Evolutionary conservation across 2,888 invertebrate genomes (phyloP).

Genomic region (Pseudolycoriella hygida): DNA sequence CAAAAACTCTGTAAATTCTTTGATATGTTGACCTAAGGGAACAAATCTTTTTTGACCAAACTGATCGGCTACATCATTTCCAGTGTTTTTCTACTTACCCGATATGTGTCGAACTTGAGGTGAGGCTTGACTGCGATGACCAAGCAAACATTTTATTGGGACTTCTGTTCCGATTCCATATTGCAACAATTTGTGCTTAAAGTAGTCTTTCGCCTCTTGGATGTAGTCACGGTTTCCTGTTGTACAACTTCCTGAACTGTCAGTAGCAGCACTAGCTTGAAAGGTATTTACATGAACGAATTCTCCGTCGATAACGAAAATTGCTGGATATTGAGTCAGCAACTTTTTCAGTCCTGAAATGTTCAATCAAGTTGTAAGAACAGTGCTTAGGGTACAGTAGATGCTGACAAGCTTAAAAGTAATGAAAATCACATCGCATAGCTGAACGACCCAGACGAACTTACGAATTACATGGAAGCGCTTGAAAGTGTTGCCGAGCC

Average conservation of each 20-base stretch:
- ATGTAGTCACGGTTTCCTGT: conserved; percentile 73
- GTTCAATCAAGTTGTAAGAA: neutral
- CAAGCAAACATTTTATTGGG: conserved; percentile 88
- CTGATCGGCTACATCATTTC: neutral
- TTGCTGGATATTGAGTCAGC: conserved; percentile 85
- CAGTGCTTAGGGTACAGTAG: too few relatives aligned
- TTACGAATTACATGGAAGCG: too few relatives aligned
- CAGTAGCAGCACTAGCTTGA: conserved; percentile 45
- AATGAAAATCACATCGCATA: too few relatives aligned
- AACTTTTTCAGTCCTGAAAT: conserved; percentile 78
- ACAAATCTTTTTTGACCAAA: too few relatives aligned
- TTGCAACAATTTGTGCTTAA: conserved; percentile 84
- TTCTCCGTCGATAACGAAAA: conserved; percentile 90
- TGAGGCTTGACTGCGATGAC: conserved; percentile 90
- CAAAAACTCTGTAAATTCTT: conserved; percentile 84
- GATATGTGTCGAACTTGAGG: conserved; percentile 95
- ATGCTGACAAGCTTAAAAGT: too few relatives aligned
- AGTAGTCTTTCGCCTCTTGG: conserved; percentile 94
- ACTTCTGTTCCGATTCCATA: conserved; percentile 94
- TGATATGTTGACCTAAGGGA: conserved; percentile 59
- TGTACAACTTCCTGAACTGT: conserved; percentile 27
- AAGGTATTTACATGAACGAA: conserved; percentile 73
- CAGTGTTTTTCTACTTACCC: conserved; percentile 25
- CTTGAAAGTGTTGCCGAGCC: too few relatives aligned
- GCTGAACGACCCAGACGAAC: too few relatives aligned